These are phyloP conservation scores for Menidia beryllina DNA, from an alignment of 2,113 vertebrate species.

Conservation along the genomic window DNA sequence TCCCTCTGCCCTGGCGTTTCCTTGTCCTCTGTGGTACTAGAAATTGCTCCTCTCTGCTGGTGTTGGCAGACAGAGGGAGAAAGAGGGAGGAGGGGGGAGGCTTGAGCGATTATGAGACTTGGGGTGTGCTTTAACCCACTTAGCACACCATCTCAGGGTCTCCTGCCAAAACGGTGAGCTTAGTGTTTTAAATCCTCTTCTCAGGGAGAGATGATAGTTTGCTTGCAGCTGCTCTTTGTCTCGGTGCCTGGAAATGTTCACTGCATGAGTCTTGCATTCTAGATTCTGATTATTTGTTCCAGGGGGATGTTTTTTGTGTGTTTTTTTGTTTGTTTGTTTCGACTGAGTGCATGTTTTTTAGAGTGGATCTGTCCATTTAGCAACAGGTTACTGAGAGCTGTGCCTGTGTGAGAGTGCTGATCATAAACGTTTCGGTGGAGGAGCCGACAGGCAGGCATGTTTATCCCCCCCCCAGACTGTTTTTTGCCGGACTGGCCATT, in stretches of 20 bases:
- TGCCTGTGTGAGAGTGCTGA: constrained; percentile 23
- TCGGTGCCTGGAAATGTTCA: constrained; percentile 46
- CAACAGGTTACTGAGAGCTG: constrained; percentile 15
- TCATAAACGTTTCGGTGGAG: constrained; percentile 56
- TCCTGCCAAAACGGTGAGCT: constrained; percentile 79
- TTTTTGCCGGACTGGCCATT: constrained; percentile 55
- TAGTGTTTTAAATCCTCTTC: constrained; percentile 79
- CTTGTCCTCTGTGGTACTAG: constrained; percentile 43
- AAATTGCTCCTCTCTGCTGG: constrained; percentile 50
- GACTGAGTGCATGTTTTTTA: constrained; percentile 1
- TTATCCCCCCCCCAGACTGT: constrained; percentile 35
- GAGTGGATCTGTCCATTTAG: constrained; percentile 12
- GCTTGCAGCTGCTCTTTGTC: constrained; percentile 57
- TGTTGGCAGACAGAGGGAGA: constrained; percentile 54
- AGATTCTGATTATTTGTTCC: constrained; percentile 33
- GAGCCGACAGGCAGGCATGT: constrained; percentile 26
- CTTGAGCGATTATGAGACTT: constrained; percentile 69
- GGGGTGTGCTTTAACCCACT: constrained; percentile 82
- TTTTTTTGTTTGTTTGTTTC: constrained; percentile 17
- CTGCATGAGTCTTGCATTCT: constrained; percentile 9
- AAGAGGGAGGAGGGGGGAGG: constrained; percentile 18
- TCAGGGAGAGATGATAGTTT: constrained; percentile 67
- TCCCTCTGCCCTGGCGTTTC: constrained; percentile 7
- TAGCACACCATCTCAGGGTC: constrained; percentile 74
- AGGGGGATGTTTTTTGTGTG: constrained; percentile 5